phyloP scores from a whole-genome alignment of 2,797 vertebrate species.

The Rhinoraja longicauda region DNA sequence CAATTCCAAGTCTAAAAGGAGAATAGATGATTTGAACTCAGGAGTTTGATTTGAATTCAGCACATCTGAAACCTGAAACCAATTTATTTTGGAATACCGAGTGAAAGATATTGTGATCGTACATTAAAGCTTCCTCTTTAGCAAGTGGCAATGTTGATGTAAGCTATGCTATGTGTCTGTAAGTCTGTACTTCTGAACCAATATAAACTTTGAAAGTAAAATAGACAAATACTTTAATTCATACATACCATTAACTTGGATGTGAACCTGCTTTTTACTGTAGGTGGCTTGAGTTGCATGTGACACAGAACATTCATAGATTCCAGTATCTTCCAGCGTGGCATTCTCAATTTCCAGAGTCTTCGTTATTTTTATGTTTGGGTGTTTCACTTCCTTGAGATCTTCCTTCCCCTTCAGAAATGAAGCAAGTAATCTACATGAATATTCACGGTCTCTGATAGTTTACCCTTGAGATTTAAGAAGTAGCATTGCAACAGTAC shows the following conservation, averaged over 20 bases:
- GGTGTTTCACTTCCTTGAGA: constrained; percentile 64
- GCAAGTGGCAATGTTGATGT: too few relatives aligned
- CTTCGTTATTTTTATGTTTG: constrained; percentile 67
- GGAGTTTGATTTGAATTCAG: background rate
- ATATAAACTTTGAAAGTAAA: background rate
- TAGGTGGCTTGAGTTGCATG: constrained; percentile 74
- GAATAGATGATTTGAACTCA: background rate
- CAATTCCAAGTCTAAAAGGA: background rate
- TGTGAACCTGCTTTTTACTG: constrained; percentile 71
- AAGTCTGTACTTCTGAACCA: background rate
- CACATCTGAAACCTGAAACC: background rate
- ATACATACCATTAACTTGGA: constrained; percentile 81
- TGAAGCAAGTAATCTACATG: constrained; percentile 41
- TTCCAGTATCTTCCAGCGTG: constrained; percentile 81
- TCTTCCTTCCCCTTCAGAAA: constrained; percentile 67
- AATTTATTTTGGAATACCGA: background rate
- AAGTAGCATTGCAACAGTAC: background rate
- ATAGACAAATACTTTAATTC: background rate
- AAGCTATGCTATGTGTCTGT: background rate
- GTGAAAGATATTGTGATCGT: background rate
- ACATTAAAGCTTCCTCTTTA: too few relatives aligned
- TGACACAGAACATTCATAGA: constrained; percentile 83
- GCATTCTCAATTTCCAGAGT: constrained; percentile 78
- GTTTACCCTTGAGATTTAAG: background rate
- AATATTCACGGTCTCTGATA: background rate